Evolutionary conservation across 2,797 vertebrate species (phyloP), one percentile per base, ranked within the genome.

Genomic region (Aphelocoma californica): DNA sequence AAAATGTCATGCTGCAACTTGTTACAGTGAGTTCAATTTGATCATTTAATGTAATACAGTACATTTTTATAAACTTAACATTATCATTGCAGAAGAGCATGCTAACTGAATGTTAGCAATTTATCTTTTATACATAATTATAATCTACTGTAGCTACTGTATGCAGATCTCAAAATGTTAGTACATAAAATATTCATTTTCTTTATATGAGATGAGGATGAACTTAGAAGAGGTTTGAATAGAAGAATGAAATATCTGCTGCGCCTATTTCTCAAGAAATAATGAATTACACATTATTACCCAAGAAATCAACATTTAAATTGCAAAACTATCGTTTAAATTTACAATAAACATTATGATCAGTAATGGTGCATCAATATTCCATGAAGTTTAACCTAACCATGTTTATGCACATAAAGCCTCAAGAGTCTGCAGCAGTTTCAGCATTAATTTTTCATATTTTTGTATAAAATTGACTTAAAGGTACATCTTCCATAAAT

Each of bases 401-500:
- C 92, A 82, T 94, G 90, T 96, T 95, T 97, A 98, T 97, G 97
- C 97, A 98, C 97, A 97, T 95, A 97, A 97, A 97, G 92, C 92
- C 96, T 97, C 92, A 97, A 95, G 88, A 95, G 83, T 96, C 88
- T 95, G 94, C 94, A 97, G 94, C 83, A 85, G 92, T 96, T 97
- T 96, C 79, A 95, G 84, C 88, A 95, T 87, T 67, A 95, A 81
- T 96, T 95, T 96, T 92, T 95, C 93, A 67, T 96, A 87, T 88
- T 96, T 95, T 95, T 97, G 95, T 98, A 97, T 95, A 97, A 98
- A 98, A 98, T 94, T 96, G 94, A 95, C 87, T 97, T 96, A 96
- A 96, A 97, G 96, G 96, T 97, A 93, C 82, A 97, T 95, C 96
- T 95, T 94, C 91, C 96, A 96, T 97, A 98, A 97, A 97, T 70